Conservation (phyloP, 2,888 invertebrate species). For the Stramonita haemastoma region DNA sequence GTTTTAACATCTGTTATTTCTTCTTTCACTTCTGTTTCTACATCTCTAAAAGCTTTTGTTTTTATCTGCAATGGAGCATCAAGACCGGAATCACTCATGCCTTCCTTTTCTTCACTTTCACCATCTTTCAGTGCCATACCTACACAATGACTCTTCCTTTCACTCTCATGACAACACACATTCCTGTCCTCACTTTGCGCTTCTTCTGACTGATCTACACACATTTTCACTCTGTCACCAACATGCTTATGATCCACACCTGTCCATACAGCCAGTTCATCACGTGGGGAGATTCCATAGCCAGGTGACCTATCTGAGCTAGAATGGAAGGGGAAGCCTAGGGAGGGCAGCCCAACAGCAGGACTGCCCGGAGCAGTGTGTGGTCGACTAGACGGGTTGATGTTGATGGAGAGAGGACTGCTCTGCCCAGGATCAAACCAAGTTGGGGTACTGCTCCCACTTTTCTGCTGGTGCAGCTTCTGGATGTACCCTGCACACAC, state of each 20-base stretch:
- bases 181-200: not conserved
- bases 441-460: conserved; percentile 18
- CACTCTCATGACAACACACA: not conserved
- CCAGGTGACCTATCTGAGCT: conserved; percentile 23
- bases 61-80: not conserved
- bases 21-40: not conserved
- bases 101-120: not conserved
- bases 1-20: not conserved
- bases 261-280: conserved; percentile 39
- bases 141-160: not conserved
- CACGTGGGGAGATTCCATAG: conserved; percentile 11
- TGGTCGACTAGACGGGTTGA: not conserved
- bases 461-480: conserved; percentile 1
- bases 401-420: conserved; percentile 30
- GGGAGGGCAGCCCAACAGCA: conserved; percentile 11
- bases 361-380: conserved; percentile 7
- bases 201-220: not conserved
- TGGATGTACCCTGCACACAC: conserved; percentile 35
- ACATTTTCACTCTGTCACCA: not conserved
- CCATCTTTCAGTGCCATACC: not conserved
- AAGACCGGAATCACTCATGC: not conserved
- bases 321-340: conserved; percentile 8
- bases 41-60: not conserved
- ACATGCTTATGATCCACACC: conserved; percentile 29
- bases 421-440: conserved; percentile 16